Base-by-base conservation (phyloP, 2,797 vertebrate species). In the Notolepis coatsorum region DNA sequence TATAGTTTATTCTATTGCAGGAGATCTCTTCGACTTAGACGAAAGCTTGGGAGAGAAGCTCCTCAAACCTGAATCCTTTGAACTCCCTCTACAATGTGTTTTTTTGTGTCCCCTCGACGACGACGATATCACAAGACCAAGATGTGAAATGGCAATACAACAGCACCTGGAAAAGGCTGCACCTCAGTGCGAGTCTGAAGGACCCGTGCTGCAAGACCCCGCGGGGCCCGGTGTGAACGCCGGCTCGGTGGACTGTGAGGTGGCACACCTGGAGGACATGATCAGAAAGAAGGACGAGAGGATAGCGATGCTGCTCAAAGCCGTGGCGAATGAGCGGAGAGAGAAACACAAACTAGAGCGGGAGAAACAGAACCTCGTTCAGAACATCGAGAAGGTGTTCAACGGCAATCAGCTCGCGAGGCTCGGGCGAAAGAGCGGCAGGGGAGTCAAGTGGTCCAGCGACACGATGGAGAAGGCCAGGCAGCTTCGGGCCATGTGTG, bases 1-100 rank as follows among this genome's bases (percentile, higher is more conserved):
- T 25, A 25, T 13, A 39, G 9, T 60, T 6, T 28, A 3, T 5
- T 39, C 27, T 31, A 20, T 50, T 45, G 18, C 39, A 62, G 48
- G 48, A 21, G 49, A 45, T 18, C 27, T 43, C 7, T 15, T 61
- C 38, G 24, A 8, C 13, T 12, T 31, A 27, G 49, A 43, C 7
- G 60, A 52, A 3, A 24, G 18, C 28, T 38, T 20, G 8, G 48
- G 24, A 4, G 48, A 52, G 20, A n/a, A n/a, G 13, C 50, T 43
- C 15, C 38, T 51, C 8, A 33, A 43, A 33, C 48, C 57, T 7
- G 59, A 42, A 31, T 28, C 39, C 15, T 62, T 62, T 17, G 38
- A 27, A 31, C 27, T 62, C 47, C 55, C 55, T 35, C 42, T 58
- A 25, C 60, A 52, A n/a, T 62, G 60, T 37, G 60, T 45, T n/a